These are phyloP conservation scores for Acanthopagrus latus DNA, from an alignment of 2,797 vertebrate genomes.

Conservation along the genomic window DNA sequence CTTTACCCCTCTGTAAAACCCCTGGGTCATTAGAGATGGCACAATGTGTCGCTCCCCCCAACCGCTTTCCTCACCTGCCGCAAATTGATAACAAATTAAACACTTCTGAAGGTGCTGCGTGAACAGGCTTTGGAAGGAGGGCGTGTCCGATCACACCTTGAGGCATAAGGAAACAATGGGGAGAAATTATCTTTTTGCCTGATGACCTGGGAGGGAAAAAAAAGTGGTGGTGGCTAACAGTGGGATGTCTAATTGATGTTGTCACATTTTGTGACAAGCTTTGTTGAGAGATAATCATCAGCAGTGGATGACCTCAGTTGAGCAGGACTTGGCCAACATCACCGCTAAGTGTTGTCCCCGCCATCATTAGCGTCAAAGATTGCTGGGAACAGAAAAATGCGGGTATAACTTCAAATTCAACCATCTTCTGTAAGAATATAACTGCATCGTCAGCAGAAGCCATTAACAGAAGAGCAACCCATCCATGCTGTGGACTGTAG, in stretches of 20 bases:
- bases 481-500: not conserved
- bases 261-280: slow-evolving; percentile 46
- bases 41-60: slow-evolving; percentile 31
- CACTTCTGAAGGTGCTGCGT: not conserved
- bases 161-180: not conserved
- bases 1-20: slow-evolving; percentile 75
- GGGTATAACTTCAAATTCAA: not conserved
- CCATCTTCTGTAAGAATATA: not conserved
- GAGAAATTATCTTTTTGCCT: not conserved
- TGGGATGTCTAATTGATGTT: slow-evolving; percentile 41
- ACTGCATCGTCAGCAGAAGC: not conserved
- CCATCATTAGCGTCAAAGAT: not conserved
- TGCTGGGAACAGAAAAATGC: not conserved
- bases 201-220: slow-evolving; percentile 2
- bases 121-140: not conserved
- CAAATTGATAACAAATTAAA: slow-evolving; percentile 29
- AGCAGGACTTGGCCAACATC: not conserved
- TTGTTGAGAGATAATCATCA: slow-evolving; percentile 46
- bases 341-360: not conserved
- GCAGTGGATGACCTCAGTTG: slow-evolving; percentile 13
- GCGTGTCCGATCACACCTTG: not conserved
- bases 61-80: slow-evolving; percentile 9
- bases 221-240: slow-evolving; percentile 17
- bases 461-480: not conserved
- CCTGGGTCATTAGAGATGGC: slow-evolving; percentile 71